Conservation (phyloP, 1,140 invertebrate species). For the Hermetia illucens region DNA sequence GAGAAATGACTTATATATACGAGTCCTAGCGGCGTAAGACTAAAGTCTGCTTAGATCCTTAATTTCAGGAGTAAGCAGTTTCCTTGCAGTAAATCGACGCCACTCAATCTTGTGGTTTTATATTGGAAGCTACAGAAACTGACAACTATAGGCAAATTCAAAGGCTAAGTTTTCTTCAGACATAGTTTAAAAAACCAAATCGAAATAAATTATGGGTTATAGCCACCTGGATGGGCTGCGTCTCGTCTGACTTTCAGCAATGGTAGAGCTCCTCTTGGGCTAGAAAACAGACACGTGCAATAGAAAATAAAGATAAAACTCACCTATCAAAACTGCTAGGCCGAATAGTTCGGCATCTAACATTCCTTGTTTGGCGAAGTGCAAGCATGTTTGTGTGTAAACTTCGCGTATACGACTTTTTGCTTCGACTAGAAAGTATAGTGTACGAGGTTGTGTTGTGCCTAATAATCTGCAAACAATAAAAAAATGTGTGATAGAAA, state of each 20-base stretch:
- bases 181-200: neutral
- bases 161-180: neutral
- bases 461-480: slow-evolving; percentile 21
- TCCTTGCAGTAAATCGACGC: too few species aligned
- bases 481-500: slow-evolving; percentile 2
- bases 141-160: too few species aligned
- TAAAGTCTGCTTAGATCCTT: too few species aligned
- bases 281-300: too few species aligned
- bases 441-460: slow-evolving; percentile 29
- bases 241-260: too few species aligned
- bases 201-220: neutral
- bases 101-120: too few species aligned
- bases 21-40: too few species aligned
- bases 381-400: slow-evolving; percentile 62
- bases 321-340: slow-evolving; percentile 64
- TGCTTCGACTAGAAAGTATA: slow-evolving; percentile 42
- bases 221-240: too few species aligned
- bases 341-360: slow-evolving; percentile 72
- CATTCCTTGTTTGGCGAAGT: slow-evolving; percentile 63
- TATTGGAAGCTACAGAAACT: too few species aligned
- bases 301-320: too few species aligned
- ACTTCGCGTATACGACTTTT: slow-evolving; percentile 73
- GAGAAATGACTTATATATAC: too few species aligned
- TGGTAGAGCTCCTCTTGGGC: slow-evolving; percentile 1
- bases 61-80: too few species aligned